Evolutionary conservation across 2,113 vertebrate species (phyloP).

Genomic region (Lynx canadensis): DNA sequence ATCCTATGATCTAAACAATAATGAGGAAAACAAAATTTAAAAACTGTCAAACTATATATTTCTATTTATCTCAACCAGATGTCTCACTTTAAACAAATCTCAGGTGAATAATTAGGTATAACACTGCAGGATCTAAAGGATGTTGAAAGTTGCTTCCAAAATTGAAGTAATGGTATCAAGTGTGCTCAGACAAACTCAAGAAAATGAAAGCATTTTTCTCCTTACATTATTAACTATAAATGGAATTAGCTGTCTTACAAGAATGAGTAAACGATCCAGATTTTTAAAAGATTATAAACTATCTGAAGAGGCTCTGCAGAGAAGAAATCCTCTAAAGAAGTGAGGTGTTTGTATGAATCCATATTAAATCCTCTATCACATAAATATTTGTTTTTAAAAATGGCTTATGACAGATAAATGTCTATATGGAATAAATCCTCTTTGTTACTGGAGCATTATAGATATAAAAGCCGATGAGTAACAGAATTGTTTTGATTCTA

Average conservation of each 20-base stretch:
- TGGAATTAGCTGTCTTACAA: background rate
- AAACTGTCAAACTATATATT: background rate
- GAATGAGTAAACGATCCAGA: background rate
- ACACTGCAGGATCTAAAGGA: background rate
- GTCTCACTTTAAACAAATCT: constrained; percentile 18
- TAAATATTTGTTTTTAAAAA: constrained; percentile 46
- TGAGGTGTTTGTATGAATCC: background rate
- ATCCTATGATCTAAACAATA: background rate
- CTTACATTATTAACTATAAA: constrained; percentile 35
- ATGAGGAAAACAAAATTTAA: constrained; percentile 37
- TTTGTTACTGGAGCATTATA: constrained; percentile 36
- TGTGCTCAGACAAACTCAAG: background rate
- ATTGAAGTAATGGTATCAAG: background rate
- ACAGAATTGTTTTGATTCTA: constrained; percentile 26
- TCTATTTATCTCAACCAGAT: constrained; percentile 18
- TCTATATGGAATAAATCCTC: constrained; percentile 34
- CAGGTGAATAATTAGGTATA: background rate
- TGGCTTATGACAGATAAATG: background rate
- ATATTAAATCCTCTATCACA: constrained; percentile 22
- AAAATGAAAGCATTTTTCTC: constrained; percentile 45
- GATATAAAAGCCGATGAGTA: background rate
- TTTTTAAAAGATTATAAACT: constrained; percentile 24
- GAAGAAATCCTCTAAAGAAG: background rate
- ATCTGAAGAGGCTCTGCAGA: background rate
- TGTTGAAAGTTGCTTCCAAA: background rate